Conservation (phyloP, 2,113 vertebrate species). For the Scolopax mira region DNA sequence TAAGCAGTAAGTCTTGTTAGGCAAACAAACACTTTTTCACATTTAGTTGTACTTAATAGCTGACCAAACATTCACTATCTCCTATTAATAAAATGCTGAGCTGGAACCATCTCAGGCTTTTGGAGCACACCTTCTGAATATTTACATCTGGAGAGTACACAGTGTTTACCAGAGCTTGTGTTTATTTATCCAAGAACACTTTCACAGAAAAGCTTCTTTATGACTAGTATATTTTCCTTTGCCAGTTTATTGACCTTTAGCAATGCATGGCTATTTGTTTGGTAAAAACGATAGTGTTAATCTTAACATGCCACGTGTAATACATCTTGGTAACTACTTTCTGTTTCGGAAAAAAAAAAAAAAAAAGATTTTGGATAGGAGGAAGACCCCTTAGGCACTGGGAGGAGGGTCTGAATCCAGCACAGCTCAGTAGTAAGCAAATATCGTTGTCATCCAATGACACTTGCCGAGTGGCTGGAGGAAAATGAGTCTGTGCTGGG, state of each 20-base stretch:
- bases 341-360: not conserved
- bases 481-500: not conserved
- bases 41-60: slow-evolving; percentile 15
- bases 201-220: slow-evolving; percentile 58
- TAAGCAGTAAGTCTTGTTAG: slow-evolving; percentile 57
- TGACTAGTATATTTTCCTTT: slow-evolving; percentile 3
- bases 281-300: not conserved
- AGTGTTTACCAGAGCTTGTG: slow-evolving; percentile 55
- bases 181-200: slow-evolving; percentile 56
- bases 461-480: not conserved
- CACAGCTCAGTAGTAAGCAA: not conserved
- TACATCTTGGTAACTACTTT: not conserved
- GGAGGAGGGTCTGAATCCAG: not conserved
- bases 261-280: not conserved
- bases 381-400: not conserved
- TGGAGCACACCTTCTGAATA: slow-evolving; percentile 58
- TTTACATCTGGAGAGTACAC: slow-evolving; percentile 52
- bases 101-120: slow-evolving; percentile 48
- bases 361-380: not conserved
- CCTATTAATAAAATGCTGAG: slow-evolving; percentile 45
- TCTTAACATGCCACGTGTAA: not conserved
- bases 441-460: not conserved
- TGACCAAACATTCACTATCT: slow-evolving; percentile 35
- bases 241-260: slow-evolving; percentile 44
- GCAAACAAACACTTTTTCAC: slow-evolving; percentile 48